phyloP scores from a whole-genome alignment of 2,888 invertebrate species.

The Ophion obscuratus region DNA sequence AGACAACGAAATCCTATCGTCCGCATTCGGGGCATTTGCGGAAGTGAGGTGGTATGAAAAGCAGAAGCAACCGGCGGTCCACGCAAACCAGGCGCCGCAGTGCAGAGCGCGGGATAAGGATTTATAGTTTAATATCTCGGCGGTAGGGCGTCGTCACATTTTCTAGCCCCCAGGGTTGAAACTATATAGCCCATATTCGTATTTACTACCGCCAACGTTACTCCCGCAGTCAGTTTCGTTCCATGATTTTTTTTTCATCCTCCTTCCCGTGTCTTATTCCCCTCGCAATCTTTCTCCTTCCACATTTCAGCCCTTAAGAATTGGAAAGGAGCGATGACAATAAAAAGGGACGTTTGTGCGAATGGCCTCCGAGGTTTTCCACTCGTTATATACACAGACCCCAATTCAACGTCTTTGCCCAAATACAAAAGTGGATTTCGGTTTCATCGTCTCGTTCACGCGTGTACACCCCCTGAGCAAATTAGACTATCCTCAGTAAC shows the following conservation, averaged over 20 bases:
- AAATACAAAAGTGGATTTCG: slow-evolving; percentile 22
- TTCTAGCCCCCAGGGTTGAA: slow-evolving; percentile 64
- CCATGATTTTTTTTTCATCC: slow-evolving; percentile 22
- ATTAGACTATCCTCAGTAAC: not conserved
- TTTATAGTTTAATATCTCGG: slow-evolving; percentile 84
- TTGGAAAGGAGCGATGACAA: slow-evolving; percentile 22
- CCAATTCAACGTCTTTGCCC: not conserved
- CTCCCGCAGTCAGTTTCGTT: slow-evolving; percentile 67
- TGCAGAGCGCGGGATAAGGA: slow-evolving; percentile 81
- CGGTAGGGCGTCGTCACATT: slow-evolving; percentile 73
- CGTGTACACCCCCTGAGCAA: not conserved
- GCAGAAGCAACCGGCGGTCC: slow-evolving; percentile 76
- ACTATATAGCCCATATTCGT: slow-evolving; percentile 55
- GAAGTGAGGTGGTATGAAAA: slow-evolving; percentile 53
- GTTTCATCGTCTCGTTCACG: slow-evolving; percentile 18
- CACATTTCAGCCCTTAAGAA: slow-evolving; percentile 8
- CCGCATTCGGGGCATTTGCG: slow-evolving; percentile 46
- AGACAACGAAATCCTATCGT: slow-evolving; percentile 43
- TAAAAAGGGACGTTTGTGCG: slow-evolving; percentile 21
- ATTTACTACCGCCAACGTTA: slow-evolving; percentile 55
- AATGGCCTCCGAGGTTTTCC: slow-evolving; percentile 14
- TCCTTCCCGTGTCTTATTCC: slow-evolving; percentile 23
- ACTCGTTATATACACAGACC: slow-evolving; percentile 7
- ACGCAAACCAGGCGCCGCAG: slow-evolving; percentile 52
- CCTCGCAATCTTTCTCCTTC: slow-evolving; percentile 26